Evolutionary conservation across 2,113 vertebrate genomes (phyloP), one percentile per base, ranked within the genome.

Genomic region (Marmota monax): DNA sequence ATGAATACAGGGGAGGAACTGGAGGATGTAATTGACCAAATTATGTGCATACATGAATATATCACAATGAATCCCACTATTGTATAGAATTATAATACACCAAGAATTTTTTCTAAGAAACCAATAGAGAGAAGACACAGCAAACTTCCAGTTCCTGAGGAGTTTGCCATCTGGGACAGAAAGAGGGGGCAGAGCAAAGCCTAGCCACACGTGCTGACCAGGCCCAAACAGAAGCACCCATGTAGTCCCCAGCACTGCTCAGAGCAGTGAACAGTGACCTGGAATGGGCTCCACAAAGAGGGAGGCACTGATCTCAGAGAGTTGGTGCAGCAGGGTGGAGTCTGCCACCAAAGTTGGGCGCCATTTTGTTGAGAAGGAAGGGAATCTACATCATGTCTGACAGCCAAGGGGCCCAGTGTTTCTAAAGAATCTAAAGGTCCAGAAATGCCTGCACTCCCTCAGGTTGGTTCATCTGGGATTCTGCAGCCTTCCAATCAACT

Each of bases 271-370:
- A 32, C 13, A 42, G 48, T 4, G 22, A 0, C 42, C 32, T 83
- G 29, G 7, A 51, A 22, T 29, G 48, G 23, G 4, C 7, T 76
- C 27, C 39, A 12, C 0, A n/a, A 42, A 72, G 53, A 51, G 1
- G 4, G 34, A 27, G 2, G 8, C 5, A 5, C 4, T 1, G 1
- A 20, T 42, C 4, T 7, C 2, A 22, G n/a, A 1, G 67, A 27
- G 0, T 32, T 1, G 2, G 14, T 1, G 74, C 53, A n/a, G 34
- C 39, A 76, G 56, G 11, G n/a, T 20, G 12, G 69, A 56, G 32
- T 58, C 56, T 4, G 17, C 2, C 13, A n/a, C 7, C 7, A 86
- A 7, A 27, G 37, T 9, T 11, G 16, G 27, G 1, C 0, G 0
- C 23, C 37, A 45, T 48, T 18, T 5, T 42, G 73, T 9, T 45